Evolutionary conservation across 2,888 invertebrate species (phyloP), one percentile per base, ranked within the genome.

Genomic region (Scaptomyza reducta): DNA sequence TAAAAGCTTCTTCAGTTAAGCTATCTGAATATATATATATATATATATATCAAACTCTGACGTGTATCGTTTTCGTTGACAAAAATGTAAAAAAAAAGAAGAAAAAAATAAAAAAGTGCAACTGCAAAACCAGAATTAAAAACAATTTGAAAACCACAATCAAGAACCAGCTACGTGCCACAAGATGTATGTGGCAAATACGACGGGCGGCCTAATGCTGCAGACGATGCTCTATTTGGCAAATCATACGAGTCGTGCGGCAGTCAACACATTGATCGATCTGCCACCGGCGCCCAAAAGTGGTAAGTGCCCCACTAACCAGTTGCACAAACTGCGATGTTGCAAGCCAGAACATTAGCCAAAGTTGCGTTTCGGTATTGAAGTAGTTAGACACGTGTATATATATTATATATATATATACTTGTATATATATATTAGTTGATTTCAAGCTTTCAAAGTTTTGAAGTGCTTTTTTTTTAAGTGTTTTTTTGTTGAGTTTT

Each of bases 211-310:
- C 77, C 79, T 92, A 54, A 90, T 92, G 89, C 86, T 92, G 69
- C 91, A 92, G 78, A 91, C 92, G 35, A 91, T 92, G 91, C 79
- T 92, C 56, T 92, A 91, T 74, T 82, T 92, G 81, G 91, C 92
- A 14, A 91, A 92, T 80, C 90, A 91, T 59, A 90, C 91, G 22
- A 91, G 89, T 73, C 77, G 90, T 41, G 89, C 89, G 6, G 89
- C 90, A 18, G 86, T 89, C 53, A 90, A 90, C 64, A 89, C 91
- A 13, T 66, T 91, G 56, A 88, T 90, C 57, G 90, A 91, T 76
- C 73, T 91, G 67, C 91, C 91, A 58, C 90, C 91, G 51, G 85
- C 91, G 6, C 78, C 86, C 62, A 90, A 90, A 76, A 89, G 89
- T 73, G 91, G 91, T 91, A 90, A 91, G 38, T 38, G 35, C 35